Percentiles rank a stretch among this genome's conserved stretches.
These are phyloP conservation scores for Neopelma chrysocephalum DNA, from an alignment of 2,797 vertebrate species.

Conservation along the genomic window DNA sequence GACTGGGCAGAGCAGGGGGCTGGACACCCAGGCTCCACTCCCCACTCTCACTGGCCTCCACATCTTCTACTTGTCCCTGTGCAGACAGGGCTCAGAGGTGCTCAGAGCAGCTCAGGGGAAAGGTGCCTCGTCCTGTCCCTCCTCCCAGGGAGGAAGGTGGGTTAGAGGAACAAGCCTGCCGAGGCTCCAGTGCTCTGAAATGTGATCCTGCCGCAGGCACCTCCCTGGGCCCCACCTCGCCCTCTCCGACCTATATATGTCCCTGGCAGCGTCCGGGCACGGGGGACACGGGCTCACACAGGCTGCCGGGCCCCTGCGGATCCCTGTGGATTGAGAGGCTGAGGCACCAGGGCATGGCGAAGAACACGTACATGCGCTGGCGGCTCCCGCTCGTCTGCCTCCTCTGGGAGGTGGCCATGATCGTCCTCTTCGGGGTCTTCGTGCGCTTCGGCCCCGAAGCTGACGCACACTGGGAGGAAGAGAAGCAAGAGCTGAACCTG, in stretches of 20 bases:
- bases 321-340: not conserved
- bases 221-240: slow-evolving; percentile 57
- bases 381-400: slow-evolving; percentile 87
- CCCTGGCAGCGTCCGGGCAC: fast-evolving
- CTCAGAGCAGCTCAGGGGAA: fast-evolving
- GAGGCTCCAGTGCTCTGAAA: not conserved
- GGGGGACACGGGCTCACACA: fast-evolving
- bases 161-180: not conserved
- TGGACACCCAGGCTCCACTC: not conserved
- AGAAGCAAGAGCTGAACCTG: slow-evolving; percentile 70
- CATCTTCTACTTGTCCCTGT: not conserved
- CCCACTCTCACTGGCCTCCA: not conserved
- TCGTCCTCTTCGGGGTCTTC: slow-evolving; percentile 91
- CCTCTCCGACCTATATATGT: slow-evolving; percentile 3
- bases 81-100: slow-evolving; percentile 27
- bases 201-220: slow-evolving; percentile 29
- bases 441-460: slow-evolving; percentile 85
- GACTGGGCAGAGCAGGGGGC: not conserved
- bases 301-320: fast-evolving
- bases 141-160: not conserved
- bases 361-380: slow-evolving; percentile 86
- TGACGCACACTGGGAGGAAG: slow-evolving; percentile 78
- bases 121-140: not conserved
- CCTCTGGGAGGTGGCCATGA: slow-evolving; percentile 86
- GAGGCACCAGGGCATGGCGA: slow-evolving; percentile 59